Percentiles rank a stretch among this genome's conserved stretches.
Evolutionary conservation across 1,140 invertebrate species (phyloP).

Genomic region (Amphibalanus amphitrite): DNA sequence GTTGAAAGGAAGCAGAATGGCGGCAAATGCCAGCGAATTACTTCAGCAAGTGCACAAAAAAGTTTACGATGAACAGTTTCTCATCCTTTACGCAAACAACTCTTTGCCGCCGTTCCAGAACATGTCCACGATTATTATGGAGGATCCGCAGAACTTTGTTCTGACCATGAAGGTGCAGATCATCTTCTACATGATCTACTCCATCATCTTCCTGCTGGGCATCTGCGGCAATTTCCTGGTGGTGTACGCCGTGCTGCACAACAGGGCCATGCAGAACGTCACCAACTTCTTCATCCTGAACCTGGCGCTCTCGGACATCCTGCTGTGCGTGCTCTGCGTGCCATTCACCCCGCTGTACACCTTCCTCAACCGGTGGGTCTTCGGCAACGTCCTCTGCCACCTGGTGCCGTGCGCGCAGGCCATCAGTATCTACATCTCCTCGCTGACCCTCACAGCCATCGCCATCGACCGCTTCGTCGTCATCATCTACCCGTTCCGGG

Average conservation of each 20-base stretch:
- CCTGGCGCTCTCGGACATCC: constrained; percentile 80
- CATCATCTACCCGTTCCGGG: constrained; percentile 87
- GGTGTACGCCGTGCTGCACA: constrained; percentile 75
- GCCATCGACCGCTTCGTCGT: no score
- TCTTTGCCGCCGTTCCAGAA: no score
- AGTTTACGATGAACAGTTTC: no score
- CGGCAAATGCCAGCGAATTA: no score
- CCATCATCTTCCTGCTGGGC: constrained; percentile 75
- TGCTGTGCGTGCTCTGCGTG: constrained; percentile 82
- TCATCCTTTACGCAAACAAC: no score
- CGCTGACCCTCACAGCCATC: constrained; percentile 86
- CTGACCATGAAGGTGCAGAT: no score
- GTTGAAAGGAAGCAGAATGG: no score
- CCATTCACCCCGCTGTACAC: constrained; percentile 87
- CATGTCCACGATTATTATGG: no score
- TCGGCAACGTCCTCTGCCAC: constrained; percentile 71
- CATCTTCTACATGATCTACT: constrained; percentile 57
- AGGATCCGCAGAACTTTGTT: no score
- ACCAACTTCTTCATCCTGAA: constrained; percentile 97
- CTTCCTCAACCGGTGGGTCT: constrained; percentile 74
- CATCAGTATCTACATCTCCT: constrained; percentile 88
- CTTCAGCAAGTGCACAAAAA: no score
- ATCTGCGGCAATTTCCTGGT: constrained; percentile 85
- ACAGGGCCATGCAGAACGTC: constrained; percentile 90
- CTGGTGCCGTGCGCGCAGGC: constrained; percentile 83